Evolutionary conservation across 1,140 invertebrate species (phyloP).

Genomic region (Hypothenemus hampei): DNA sequence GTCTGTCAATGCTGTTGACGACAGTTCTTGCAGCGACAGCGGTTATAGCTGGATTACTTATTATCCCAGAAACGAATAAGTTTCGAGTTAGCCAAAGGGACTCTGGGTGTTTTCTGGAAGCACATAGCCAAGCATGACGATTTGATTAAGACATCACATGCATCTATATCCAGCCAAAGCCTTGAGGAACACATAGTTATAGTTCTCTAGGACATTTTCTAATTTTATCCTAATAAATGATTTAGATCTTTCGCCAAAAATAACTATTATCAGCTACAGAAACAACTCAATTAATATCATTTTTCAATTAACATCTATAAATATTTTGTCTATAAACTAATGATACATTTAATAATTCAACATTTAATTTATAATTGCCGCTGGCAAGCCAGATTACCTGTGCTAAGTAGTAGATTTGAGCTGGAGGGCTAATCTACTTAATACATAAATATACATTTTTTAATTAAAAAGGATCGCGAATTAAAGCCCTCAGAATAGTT

Average conservation of each 20-base stretch:
- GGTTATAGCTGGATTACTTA: background rate
- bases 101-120: conserved; percentile 16
- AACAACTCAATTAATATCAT: background rate
- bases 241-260: too few species aligned
- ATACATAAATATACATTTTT: too few species aligned
- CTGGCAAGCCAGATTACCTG: background rate
- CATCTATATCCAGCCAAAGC: conserved; percentile 23
- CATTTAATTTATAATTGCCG: conserved; percentile 3
- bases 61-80: background rate
- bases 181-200: conserved; percentile 24
- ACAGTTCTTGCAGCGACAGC: background rate
- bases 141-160: conserved; percentile 23
- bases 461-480: too few species aligned
- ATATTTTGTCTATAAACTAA: conserved; percentile 5
- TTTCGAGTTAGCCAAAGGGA: background rate
- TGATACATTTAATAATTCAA: conserved; percentile 16
- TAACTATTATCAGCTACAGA: conserved; percentile 3
- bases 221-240: too few species aligned
- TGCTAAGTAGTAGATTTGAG: background rate
- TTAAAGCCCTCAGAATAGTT: too few species aligned
- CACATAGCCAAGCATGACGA: conserved; percentile 22
- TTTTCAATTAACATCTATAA: conserved; percentile 8
- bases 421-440: background rate
- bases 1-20: background rate
- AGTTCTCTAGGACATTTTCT: conserved; percentile 5